Conservation (phyloP, 2,797 vertebrate species). For the Falco berigora region DNA sequence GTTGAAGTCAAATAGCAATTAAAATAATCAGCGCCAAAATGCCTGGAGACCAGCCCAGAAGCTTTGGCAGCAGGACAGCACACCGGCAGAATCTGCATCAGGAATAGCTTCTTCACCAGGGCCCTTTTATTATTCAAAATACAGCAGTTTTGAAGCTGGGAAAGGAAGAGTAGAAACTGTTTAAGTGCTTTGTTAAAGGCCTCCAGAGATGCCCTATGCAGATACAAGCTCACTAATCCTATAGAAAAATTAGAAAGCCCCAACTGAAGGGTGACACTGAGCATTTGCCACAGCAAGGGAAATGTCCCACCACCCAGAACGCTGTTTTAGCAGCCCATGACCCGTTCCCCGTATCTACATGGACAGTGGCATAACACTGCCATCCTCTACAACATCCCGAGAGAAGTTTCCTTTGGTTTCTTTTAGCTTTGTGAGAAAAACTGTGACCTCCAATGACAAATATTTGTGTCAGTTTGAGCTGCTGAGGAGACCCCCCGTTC, state of each 20-base stretch:
- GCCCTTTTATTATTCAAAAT: not conserved
- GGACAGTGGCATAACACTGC: not conserved
- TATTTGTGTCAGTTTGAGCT: not conserved
- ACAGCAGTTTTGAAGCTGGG: not conserved
- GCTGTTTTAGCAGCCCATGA: not conserved
- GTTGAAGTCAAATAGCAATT: slow-evolving; percentile 6
- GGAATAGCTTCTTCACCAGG: not conserved
- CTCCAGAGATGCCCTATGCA: not conserved
- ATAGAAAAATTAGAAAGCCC: not conserved
- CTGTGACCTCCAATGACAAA: not conserved
- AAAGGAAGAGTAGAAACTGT: not conserved
- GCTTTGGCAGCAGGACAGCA: not conserved
- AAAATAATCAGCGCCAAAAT: not conserved
- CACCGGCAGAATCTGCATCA: not conserved
- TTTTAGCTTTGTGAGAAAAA: not conserved
- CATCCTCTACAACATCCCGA: not conserved
- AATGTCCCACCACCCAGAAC: not conserved
- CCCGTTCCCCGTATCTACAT: not conserved
- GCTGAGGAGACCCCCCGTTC: not conserved
- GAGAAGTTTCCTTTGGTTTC: not conserved
- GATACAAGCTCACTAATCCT: not conserved
- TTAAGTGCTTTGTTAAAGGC: not conserved
- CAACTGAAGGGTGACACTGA: not conserved
- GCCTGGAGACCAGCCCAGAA: not conserved
- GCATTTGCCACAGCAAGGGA: not conserved